Evolutionary conservation across 2,113 vertebrate species (phyloP), one percentile per base, ranked within the genome.

Genomic region (Neolamprologus modestus): DNA sequence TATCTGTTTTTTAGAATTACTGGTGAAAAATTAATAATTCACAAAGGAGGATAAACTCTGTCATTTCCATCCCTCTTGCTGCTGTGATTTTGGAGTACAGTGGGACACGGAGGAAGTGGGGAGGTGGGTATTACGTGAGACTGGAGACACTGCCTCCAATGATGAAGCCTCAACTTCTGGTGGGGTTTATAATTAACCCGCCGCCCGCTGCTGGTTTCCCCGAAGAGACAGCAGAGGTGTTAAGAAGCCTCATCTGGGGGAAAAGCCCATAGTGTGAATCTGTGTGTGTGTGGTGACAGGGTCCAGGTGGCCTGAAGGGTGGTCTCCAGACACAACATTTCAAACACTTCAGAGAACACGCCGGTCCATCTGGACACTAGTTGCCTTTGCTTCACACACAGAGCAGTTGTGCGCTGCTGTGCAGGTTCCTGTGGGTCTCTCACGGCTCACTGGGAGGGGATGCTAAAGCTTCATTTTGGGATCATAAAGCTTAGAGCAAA

Each of bases 11-110:
- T 68, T 86, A 78, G 90, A 78, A 89, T 87, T 82, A 78, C 85
- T 90, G 86, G 82, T 86, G 84, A 91, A 91, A 92, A 92, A 93
- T 86, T 26, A 93, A 89, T 87, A 55, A 94, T 84, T 90, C 79
- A 89, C 54, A 91, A 87, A 87, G 40, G 61, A 82, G 52, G 52
- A 83, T 54, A 71, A 92, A 89, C 50, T 61, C 40, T 52, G 87
- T 88, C 55, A 37, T 85, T 86, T 92, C 84, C 52, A 71, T 68
- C 33, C 31, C 53, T 55, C 71, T 91, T 52, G 52, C 73, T 82
- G 87, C 81, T 83, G 87, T 63, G 86, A 87, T 84, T 84, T 66
- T 53, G 31, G 76, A 88, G 81, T 52, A 83, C 10, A 45, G 71
- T 80, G 73, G 80, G 42, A 52, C 83, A 24, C 28, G 31, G 37